Evolutionary conservation across 1,140 invertebrate genomes (phyloP), one percentile per base, ranked within the genome.

Genomic region (Solenopsis fugax): DNA sequence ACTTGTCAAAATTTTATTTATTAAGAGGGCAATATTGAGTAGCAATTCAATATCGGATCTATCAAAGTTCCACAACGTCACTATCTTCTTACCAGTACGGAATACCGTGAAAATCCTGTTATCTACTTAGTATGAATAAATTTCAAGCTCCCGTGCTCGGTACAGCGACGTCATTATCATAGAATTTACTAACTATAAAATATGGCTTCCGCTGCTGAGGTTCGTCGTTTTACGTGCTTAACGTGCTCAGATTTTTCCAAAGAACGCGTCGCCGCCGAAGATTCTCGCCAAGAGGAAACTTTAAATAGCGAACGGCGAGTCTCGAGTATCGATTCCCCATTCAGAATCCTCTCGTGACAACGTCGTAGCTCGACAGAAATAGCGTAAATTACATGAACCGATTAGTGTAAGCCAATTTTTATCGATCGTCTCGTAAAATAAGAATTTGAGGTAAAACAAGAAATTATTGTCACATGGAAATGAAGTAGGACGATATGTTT

Each of bases 111-210:
- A 69, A 84, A 84, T 84, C 80, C 69, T 84, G 80, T 84, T 84
- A 84, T 73, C 67, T 84, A 84, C 80, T 84, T 84, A 84, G 80
- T 84, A 73, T 84, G 80, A 84, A 84, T 84, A 84, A 84, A 84
- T 84, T 84, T 84, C 80, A 84, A 75, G 80, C 69, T n/a, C n/a
- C 12, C 24, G 41, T 60, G 69, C 69, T 18, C 37, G 18, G 37
- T 60, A 73, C 80, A 71, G 41, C 80, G 41, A 84, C 80, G 80
- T 84, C 80, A 75, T 84, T 84, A 84, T 69, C 69, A 84, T 84
- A 84, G 80, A 84, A 84, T 84, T 73, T 84, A 84, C 69, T 75
- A 84, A 84, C 80, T 84, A 60, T 75, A 84, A 84, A 84, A 84
- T 73, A 84, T 84, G 69, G 54, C 69, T 60, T 48, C 52, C 54